These are phyloP conservation scores for Paracyclopina nana DNA, from an alignment of 1,140 invertebrate genomes.

Conservation along the genomic window DNA sequence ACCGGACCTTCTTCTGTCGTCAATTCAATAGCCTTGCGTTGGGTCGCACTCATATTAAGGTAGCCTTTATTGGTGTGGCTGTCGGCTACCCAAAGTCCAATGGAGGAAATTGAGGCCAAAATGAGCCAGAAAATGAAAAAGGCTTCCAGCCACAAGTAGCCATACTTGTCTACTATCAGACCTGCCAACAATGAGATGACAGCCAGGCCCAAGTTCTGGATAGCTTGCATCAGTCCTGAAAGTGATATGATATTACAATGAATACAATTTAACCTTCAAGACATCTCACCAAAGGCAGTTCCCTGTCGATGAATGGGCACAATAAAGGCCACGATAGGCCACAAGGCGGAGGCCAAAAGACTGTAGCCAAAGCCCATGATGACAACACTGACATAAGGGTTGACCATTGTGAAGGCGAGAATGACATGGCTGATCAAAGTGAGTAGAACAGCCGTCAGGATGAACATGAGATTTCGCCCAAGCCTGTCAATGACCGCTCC, in stretches of 20 bases:
- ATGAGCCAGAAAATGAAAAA: conserved; percentile 72
- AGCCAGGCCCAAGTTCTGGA: conserved; percentile 85
- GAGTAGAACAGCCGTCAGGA: conserved; percentile 50
- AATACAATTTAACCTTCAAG: no score
- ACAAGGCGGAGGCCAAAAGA: conserved; percentile 71
- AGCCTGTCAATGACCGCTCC: conserved; percentile 73
- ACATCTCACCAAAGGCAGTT: conserved; percentile 65
- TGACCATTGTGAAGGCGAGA: conserved; percentile 62
- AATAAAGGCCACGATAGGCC: conserved; percentile 79
- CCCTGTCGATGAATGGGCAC: conserved; percentile 80
- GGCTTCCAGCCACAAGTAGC: conserved; percentile 75
- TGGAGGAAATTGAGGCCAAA: background rate
- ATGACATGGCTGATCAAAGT: conserved; percentile 60
- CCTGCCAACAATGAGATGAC: conserved; percentile 63
- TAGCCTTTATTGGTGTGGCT: background rate
- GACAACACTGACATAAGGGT: conserved; percentile 64
- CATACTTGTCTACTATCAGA: conserved; percentile 60
- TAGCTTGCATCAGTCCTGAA: conserved; percentile 48
- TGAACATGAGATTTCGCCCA: conserved; percentile 74
- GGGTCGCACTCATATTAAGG: conserved; percentile 9
- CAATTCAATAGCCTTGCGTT: no score
- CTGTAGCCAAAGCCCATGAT: conserved; percentile 76
- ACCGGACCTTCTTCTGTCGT: no score
- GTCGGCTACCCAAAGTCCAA: conserved; percentile 3
- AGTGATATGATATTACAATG: background rate